Evolutionary conservation across 2,888 invertebrate genomes (phyloP).

Genomic region (Caenorhabditis doughertyi): DNA sequence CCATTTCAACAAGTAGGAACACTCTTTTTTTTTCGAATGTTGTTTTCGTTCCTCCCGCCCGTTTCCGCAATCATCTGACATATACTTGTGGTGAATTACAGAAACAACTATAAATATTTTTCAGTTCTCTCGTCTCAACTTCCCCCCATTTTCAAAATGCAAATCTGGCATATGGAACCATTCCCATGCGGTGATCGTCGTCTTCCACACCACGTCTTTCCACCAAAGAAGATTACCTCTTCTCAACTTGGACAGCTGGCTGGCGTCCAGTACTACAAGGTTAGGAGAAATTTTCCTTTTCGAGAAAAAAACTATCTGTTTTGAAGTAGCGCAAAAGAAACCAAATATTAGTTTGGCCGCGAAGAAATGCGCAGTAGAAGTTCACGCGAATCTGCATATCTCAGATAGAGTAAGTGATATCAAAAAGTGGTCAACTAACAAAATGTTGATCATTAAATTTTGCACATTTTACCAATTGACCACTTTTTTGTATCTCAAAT

Average conservation of each 20-base stretch:
- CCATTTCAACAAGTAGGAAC: constrained; percentile 5
- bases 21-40: background rate
- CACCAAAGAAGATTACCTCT: constrained; percentile 88
- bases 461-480: no score
- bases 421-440: no score
- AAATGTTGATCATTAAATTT: no score
- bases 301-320: no score
- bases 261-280: constrained; percentile 93
- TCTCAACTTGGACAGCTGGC: constrained; percentile 87
- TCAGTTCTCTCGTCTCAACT: constrained; percentile 14
- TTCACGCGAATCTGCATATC: no score
- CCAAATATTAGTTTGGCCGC: no score
- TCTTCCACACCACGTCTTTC: constrained; percentile 89
- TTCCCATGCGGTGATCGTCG: constrained; percentile 88
- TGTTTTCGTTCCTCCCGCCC: background rate
- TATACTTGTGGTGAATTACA: no score
- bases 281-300: constrained; percentile 83
- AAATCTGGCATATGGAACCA: constrained; percentile 92
- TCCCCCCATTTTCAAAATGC: constrained; percentile 83
- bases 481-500: no score
- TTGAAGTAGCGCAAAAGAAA: no score
- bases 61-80: constrained; percentile 1
- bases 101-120: constrained; percentile 30
- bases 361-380: no score
- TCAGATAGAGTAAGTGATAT: no score